Conservation (phyloP, 1,140 invertebrate genomes). For the Drosophila triauraria region DNA sequence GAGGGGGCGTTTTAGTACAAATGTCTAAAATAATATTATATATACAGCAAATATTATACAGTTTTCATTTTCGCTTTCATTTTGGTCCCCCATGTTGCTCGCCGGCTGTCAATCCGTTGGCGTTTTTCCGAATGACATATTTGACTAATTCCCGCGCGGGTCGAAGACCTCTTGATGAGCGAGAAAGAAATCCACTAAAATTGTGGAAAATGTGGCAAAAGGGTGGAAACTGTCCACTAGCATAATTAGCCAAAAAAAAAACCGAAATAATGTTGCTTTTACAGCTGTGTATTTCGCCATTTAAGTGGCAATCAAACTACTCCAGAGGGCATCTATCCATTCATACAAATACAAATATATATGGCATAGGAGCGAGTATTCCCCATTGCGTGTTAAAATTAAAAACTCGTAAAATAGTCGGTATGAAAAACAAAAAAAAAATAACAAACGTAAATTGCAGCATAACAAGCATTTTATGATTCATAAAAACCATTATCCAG, state of each 20-base stretch:
- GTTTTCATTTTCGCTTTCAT: constrained; percentile 31
- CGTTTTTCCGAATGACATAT: constrained; percentile 23
- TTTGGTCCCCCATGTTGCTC: not conserved
- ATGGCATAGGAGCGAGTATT: constrained; percentile 15
- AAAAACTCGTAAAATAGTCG: constrained; percentile 73
- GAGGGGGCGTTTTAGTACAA: constrained; percentile 23
- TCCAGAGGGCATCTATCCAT: constrained; percentile 10
- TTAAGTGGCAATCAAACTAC: constrained; percentile 71
- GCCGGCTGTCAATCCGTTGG: constrained; percentile 32
- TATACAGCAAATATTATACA: constrained; percentile 20
- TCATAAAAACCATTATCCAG: constrained; percentile 58
- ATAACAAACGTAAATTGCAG: constrained; percentile 74
- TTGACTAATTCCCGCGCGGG: constrained; percentile 49
- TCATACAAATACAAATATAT: constrained; percentile 8
- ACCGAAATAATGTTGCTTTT: constrained; percentile 17
- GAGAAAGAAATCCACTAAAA: constrained; percentile 30
- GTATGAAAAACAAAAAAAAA: constrained; percentile 43
- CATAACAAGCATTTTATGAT: constrained; percentile 79
- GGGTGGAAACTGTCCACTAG: constrained; percentile 29
- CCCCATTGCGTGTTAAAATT: constrained; percentile 65
- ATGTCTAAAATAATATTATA: constrained; percentile 3
- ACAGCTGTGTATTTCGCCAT: constrained; percentile 61
- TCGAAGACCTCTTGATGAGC: constrained; percentile 41
- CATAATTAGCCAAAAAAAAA: constrained; percentile 69
- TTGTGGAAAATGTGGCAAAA: constrained; percentile 30